phyloP scores from a whole-genome alignment of 2,113 vertebrate genomes.

The Chaetura pelagica region DNA sequence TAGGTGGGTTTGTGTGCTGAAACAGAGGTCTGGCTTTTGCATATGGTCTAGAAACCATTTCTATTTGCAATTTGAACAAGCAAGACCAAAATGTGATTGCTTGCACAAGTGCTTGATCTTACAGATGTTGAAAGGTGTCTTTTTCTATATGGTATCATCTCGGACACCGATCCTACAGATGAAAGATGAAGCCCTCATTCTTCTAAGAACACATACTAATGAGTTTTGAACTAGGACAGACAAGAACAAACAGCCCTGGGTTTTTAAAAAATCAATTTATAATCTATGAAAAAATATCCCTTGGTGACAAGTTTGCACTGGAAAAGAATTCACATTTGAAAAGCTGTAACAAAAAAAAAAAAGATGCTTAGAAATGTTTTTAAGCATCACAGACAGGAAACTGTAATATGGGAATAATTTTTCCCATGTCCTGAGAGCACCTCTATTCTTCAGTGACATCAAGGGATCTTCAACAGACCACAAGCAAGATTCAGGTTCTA shows the following conservation, averaged over 20 bases:
- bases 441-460: background rate
- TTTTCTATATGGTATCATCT: background rate
- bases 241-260: slow-evolving; percentile 5
- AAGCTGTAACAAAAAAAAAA: background rate
- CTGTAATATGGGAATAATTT: background rate
- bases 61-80: background rate
- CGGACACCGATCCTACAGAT: background rate
- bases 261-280: slow-evolving; percentile 16
- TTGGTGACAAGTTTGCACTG: background rate
- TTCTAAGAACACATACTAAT: slow-evolving; percentile 42
- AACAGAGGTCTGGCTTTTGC: background rate
- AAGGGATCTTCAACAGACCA: background rate
- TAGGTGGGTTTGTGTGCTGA: background rate
- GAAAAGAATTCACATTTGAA: slow-evolving; percentile 29
- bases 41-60: background rate
- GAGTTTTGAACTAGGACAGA: slow-evolving; percentile 16
- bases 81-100: background rate
- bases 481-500: background rate
- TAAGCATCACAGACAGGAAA: background rate
- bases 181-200: slow-evolving; percentile 37
- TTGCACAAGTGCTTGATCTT: background rate
- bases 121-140: background rate
- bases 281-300: slow-evolving; percentile 16
- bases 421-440: background rate
- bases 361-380: background rate